phyloP scores from a whole-genome alignment of 2,797 vertebrate species.

The Lepilemur ruficaudatus region DNA sequence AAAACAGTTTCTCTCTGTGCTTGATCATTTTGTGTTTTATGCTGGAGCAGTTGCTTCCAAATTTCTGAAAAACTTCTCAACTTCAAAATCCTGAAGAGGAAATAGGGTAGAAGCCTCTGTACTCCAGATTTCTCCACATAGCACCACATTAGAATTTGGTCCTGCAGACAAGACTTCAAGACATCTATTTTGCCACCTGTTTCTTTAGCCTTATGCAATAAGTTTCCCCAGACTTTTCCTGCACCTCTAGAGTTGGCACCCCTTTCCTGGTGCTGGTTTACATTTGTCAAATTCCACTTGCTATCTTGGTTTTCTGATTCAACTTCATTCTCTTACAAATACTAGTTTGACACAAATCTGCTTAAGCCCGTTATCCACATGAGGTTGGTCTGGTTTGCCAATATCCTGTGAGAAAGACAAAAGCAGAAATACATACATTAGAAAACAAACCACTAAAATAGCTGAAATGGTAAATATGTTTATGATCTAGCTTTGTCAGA shows the following conservation, averaged over 20 bases:
- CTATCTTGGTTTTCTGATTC: neutral
- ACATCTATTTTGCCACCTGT: neutral
- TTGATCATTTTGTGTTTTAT: neutral
- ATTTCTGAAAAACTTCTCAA: neutral
- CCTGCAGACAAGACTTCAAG: neutral
- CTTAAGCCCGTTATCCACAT: neutral
- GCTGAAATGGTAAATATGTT: neutral
- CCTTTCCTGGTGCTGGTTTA: neutral
- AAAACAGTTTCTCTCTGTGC: neutral
- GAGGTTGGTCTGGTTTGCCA: neutral
- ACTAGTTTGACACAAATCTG: neutral
- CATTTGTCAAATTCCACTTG: neutral
- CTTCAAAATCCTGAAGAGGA: neutral
- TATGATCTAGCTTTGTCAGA: neutral
- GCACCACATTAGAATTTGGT: neutral
- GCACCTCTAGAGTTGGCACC: too few relatives aligned
- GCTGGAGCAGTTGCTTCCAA: neutral
- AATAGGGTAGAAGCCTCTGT: neutral
- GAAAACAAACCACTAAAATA: neutral
- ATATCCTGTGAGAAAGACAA: neutral
- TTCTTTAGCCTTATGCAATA: neutral
- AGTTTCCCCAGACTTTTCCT: neutral
- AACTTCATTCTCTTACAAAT: neutral
- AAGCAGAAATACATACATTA: neutral
- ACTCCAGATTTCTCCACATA: neutral